Base-by-base conservation (phyloP, 1,140 invertebrate species). In the Temnothorax curvispinosus region DNA sequence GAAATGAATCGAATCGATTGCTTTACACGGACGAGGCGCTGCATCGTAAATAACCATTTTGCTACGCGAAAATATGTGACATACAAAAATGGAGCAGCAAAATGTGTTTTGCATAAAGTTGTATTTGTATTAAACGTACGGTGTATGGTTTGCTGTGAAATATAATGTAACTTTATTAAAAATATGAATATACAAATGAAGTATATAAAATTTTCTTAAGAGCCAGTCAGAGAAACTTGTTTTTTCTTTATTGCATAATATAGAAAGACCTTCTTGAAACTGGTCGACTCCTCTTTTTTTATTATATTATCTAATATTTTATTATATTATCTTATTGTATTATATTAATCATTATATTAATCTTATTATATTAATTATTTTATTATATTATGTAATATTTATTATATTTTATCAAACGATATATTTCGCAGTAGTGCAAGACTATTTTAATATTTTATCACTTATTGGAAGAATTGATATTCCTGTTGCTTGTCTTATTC, bases 101-200 rank as follows among this genome's bases (percentile, higher is more conserved):
- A 56, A 58, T 72, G 13, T 69, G 56, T 69, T 44, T 69, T 56
- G 15, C 41, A 15, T 44, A 15, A 5, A 41, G 4, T 56, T 69
- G 4, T 50, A 64, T 64, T 64, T 77, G 15, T 82, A 82, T 72
- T 74, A 82, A 72, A 74, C 0, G n/a, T 60, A 74, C 69, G 60
- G 4, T 80, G 35, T 27, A 72, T 35, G 15, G 5, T 82, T 58
- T 44, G 5, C 21, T 58, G 4, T 6, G 18, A 44, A 69, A 50
- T 38, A 44, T 64, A 27, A 27, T 27, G 27, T 27, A 27, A 27
- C 27, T 77, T 35, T 56, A 56, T 27, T 27, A 27, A 27, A 27
- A 27, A 72, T 54, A 71, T 56, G 27, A 82, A 56, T 0, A 27
- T 27, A 27, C 27, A 27, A 27, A 27, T 27, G 1, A 27, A 27